Percentiles rank a stretch among this genome's conserved stretches.
These are phyloP conservation scores for Drosophila insularis DNA, from an alignment of 1,140 invertebrate genomes.

Conservation along the genomic window DNA sequence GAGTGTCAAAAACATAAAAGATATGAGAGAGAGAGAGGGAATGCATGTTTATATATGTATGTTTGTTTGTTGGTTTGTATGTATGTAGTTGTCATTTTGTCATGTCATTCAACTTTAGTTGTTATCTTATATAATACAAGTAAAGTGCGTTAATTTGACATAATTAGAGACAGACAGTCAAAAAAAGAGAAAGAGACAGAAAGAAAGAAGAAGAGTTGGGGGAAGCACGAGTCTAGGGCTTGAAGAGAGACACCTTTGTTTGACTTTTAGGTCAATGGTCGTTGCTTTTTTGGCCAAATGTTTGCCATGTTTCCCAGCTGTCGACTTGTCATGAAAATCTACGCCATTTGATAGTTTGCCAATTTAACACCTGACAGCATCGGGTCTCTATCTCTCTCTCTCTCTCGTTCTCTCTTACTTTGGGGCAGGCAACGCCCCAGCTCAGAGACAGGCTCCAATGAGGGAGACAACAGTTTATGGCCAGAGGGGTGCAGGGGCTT, in stretches of 20 bases:
- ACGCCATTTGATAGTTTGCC: conserved; percentile 62
- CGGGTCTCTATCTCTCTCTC: conserved; percentile 7
- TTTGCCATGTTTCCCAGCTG: conserved; percentile 46
- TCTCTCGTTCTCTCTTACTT: no score
- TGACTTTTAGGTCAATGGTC: conserved; percentile 71
- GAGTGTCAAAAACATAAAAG: conserved; percentile 31
- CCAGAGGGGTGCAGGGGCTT: no score
- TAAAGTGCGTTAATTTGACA: conserved; percentile 72
- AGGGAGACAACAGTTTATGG: background rate
- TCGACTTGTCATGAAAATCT: conserved; percentile 41
- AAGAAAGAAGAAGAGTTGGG: conserved; percentile 23
- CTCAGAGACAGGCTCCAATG: conserved; percentile 5
- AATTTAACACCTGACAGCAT: conserved; percentile 75
- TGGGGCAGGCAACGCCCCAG: conserved; percentile 54
- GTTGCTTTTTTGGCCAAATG: conserved; percentile 37
- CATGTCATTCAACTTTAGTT: conserved; percentile 66
- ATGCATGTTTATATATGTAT: background rate
- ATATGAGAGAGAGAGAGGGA: background rate
- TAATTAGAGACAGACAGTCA: conserved; percentile 58
- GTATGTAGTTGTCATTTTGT: conserved; percentile 15
- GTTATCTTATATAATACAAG: conserved; percentile 62
- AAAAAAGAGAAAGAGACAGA: conserved; percentile 29
- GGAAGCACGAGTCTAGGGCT: conserved; percentile 30
- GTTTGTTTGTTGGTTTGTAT: no score
- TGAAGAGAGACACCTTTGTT: conserved; percentile 53